Conservation (phyloP, 2,113 vertebrate genomes). For the Symphodus melops region DNA sequence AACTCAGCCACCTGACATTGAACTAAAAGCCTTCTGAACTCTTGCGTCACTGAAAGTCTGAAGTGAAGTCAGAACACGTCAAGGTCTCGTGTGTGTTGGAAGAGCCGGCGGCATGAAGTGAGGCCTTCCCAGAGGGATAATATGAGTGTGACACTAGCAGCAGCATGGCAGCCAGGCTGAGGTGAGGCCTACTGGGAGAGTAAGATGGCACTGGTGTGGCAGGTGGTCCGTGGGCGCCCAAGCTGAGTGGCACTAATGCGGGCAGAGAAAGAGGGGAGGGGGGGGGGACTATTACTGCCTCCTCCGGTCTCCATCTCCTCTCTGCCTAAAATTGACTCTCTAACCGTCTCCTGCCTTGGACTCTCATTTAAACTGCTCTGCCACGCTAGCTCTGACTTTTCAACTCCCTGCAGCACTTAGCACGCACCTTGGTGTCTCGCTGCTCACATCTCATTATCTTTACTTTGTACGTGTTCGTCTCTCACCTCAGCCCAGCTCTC, state of each 20-base stretch:
- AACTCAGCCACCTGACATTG: conserved; percentile 41
- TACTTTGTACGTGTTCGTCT: conserved; percentile 2
- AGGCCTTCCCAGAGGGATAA: conserved; percentile 49
- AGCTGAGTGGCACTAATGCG: conserved; percentile 61
- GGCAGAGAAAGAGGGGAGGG: conserved; percentile 36
- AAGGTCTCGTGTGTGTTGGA: conserved; percentile 31
- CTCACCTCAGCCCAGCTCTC: conserved; percentile 51
- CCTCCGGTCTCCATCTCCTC: conserved; percentile 43
- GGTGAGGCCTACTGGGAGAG: conserved; percentile 54
- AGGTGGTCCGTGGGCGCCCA: conserved; percentile 38
- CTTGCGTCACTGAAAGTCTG: conserved; percentile 17
- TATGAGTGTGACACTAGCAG: conserved; percentile 39
- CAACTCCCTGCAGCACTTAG: conserved; percentile 63
- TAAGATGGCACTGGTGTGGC: conserved; percentile 43
- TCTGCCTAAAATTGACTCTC: conserved; percentile 16
- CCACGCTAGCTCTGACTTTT: conserved; percentile 36
- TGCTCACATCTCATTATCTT: conserved; percentile 62
- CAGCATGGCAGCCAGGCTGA: conserved; percentile 33
- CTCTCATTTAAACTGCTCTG: conserved; percentile 32
- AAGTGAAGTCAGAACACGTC: conserved; percentile 49
- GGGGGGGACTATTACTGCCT: conserved; percentile 35
- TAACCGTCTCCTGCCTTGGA: conserved; percentile 15
- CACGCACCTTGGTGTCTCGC: conserved; percentile 44
- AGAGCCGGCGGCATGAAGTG: conserved; percentile 28
- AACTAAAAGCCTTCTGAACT: conserved; percentile 45